These are phyloP conservation scores for Ara ararauna DNA, from an alignment of 2,797 vertebrate genomes.

Conservation along the genomic window DNA sequence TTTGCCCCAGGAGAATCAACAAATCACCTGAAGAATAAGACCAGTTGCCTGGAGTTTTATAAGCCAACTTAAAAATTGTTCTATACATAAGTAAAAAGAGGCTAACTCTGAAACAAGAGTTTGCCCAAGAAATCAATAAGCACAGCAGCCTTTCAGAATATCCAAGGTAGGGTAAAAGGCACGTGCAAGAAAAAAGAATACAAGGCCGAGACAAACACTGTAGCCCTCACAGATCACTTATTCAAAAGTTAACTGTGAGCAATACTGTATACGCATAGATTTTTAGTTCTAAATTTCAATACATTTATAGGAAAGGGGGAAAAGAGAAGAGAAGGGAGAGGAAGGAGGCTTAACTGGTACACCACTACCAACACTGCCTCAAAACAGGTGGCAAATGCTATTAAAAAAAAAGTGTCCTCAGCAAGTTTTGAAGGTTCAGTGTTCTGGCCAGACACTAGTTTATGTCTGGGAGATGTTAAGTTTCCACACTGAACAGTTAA, in stretches of 20 bases:
- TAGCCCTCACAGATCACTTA: background rate
- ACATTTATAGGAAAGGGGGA: background rate
- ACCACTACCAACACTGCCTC: background rate
- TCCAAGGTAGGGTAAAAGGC: background rate
- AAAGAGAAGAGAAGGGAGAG: background rate
- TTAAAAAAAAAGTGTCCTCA: background rate
- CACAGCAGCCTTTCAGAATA: background rate
- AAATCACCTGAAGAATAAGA: background rate
- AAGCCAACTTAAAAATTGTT: background rate
- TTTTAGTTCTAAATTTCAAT: background rate
- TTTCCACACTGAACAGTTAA: background rate
- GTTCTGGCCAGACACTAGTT: background rate
- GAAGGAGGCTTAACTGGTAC: background rate
- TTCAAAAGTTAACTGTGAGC: background rate
- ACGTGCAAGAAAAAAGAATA: background rate
- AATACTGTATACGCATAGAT: too few relatives aligned
- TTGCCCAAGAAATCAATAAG: background rate
- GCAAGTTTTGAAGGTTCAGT: background rate
- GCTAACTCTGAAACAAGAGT: background rate
- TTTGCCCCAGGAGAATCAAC: background rate
- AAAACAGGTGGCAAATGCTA: background rate
- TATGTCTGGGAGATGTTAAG: background rate
- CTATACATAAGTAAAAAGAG: background rate
- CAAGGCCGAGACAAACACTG: background rate
- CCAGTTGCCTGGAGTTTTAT: fast-evolving